Evolutionary conservation across 92 coral and sea anemone genomes (phyloP), one percentile per base, ranked within the genome.

Genomic region (Epizoanthus ramosus): DNA sequence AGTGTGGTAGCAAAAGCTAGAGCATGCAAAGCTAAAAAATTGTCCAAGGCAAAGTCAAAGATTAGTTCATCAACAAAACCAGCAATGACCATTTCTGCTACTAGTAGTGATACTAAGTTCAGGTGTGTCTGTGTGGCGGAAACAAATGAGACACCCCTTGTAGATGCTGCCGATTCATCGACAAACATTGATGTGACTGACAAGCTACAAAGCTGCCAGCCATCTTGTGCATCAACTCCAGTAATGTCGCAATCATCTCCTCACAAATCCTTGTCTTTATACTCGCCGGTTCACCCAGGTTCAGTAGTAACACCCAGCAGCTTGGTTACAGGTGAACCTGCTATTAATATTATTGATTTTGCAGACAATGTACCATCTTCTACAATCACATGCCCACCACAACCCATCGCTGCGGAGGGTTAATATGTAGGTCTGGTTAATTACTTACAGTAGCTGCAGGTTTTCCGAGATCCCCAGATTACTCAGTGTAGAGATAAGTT

Each of bases 1-100:
- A 57, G 52, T n/a, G 35, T 63, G 41, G 25, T 77, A 41, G 70
- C 82, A 63, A 77, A 77, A 41, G 71, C 82, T 24, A 67, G 18
- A 66, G 63, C 45, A 6, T 71, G 74, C 22, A 80, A 80, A 45
- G 77, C 85, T 54, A 80, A 80, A 24, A 68, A 52, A n/a, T 23
- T 33, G 33, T 76, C 74, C 31, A 67, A 74, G 22, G 74, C 37
- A 71, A 80, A 57, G 64, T 54, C 77, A 68, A 68, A 80, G 23
- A 43, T 15, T 1, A 21, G 35, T n/a, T 57, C n/a, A 68, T 0
- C 54, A 31, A 28, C 35, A 50, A 67, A 67, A 68, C 28, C 22
- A 24, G 3, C 35, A 41, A 23, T 13, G n/a, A 69, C 24, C 59
- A 63, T 21, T 63, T 21, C 39, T 22, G 71, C n/a, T 10, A 22